Conservation (phyloP, 2,113 vertebrate species). For the Rhadina sibilatrix region DNA sequence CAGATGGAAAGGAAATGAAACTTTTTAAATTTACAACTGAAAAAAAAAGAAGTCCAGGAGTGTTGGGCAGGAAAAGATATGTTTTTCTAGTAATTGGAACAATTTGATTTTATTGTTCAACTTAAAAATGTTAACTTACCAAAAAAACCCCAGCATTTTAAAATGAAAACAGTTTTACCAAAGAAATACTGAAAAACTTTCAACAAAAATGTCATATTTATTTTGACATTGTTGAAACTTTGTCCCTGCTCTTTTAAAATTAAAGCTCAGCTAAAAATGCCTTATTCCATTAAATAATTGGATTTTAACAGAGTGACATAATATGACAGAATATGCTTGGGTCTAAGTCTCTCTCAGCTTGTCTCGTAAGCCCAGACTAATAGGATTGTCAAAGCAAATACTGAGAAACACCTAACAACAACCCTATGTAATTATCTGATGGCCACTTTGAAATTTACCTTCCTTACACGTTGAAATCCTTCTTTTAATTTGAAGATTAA, state of each 20-base stretch:
- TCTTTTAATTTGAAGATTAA: slow-evolving; percentile 25
- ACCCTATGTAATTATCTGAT: neutral
- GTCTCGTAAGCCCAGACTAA: neutral
- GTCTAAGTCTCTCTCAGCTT: neutral
- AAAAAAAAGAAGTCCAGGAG: neutral
- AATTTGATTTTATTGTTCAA: neutral
- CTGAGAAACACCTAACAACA: neutral
- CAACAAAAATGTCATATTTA: neutral
- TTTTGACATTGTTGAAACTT: neutral
- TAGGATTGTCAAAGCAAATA: slow-evolving; percentile 39
- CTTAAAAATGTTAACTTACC: neutral
- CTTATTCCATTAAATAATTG: slow-evolving; percentile 11
- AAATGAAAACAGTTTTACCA: neutral
- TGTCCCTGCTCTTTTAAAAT: neutral
- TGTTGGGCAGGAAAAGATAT: neutral
- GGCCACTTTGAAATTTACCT: slow-evolving; percentile 35
- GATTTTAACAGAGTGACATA: neutral
- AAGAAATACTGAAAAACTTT: neutral
- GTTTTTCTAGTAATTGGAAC: neutral
- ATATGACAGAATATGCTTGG: neutral
- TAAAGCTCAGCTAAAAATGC: neutral
- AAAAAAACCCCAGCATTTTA: neutral
- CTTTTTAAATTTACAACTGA: neutral
- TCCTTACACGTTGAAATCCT: neutral
- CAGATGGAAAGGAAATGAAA: neutral